Evolutionary conservation across 1,140 invertebrate genomes (phyloP).

Genomic region (Metaphire vulgaris): DNA sequence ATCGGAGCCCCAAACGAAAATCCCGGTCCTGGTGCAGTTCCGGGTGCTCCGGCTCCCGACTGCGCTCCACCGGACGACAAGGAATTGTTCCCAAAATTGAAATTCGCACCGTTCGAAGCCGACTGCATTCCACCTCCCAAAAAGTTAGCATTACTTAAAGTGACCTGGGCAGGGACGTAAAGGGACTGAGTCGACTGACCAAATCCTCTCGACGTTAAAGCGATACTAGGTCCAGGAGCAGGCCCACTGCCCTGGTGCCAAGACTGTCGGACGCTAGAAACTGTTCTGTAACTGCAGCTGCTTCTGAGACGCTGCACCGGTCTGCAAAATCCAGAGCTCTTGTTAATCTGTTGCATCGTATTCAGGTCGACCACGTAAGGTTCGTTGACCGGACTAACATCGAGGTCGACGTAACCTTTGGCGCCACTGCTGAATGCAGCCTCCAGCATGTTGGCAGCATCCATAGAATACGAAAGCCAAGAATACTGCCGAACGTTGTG

Average conservation of each 20-base stretch:
- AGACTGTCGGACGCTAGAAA: not conserved
- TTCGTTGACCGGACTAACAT: not conserved
- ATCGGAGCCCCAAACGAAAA: not conserved
- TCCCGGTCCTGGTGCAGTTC: no score
- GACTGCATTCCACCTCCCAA: not conserved
- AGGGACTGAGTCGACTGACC: not conserved
- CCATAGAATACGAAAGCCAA: not conserved
- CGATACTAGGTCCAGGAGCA: no score
- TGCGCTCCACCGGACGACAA: no score
- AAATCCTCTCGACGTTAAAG: no score
- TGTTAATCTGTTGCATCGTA: not conserved
- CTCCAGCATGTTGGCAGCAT: not conserved
- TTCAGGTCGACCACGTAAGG: not conserved
- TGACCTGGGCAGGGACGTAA: not conserved
- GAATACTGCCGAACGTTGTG: not conserved
- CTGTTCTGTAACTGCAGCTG: not conserved
- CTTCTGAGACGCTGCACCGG: not conserved
- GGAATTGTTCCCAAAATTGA: no score
- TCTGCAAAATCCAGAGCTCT: not conserved
- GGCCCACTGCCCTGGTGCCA: not conserved
- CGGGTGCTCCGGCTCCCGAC: no score
- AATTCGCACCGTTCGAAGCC: no score
- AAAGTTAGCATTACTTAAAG: not conserved
- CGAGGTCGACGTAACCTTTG: not conserved
- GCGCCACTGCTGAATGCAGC: not conserved